phyloP scores from a whole-genome alignment of 2,888 invertebrate species.

The Caenorhabditis sp. region DNA sequence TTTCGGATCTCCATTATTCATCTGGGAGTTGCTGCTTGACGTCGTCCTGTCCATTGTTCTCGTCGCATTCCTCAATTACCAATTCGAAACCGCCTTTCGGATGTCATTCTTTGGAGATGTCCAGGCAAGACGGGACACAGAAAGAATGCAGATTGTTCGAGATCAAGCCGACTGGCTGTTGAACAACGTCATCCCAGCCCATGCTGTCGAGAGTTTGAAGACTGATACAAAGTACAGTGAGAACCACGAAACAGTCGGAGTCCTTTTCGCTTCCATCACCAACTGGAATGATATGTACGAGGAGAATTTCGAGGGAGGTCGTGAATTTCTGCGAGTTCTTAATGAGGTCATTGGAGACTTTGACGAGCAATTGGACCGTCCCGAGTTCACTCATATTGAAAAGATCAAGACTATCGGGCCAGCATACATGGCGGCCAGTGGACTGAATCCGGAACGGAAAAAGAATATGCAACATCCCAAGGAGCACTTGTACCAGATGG shows the following conservation, averaged over 20 bases:
- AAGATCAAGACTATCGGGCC: conserved; percentile 91
- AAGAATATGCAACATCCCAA: conserved; percentile 84
- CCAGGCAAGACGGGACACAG: conserved; percentile 92
- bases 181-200: conserved; percentile 96
- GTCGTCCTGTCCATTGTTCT: conserved; percentile 90
- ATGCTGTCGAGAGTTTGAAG: conserved; percentile 94
- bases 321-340: conserved; percentile 94
- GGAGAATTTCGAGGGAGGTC: conserved; percentile 94
- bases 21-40: conserved; percentile 90
- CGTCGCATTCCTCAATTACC: conserved; percentile 94
- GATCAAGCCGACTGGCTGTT: conserved; percentile 97
- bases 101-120: conserved; percentile 94
- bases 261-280: conserved; percentile 96
- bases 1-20: conserved; percentile 75
- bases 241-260: conserved; percentile 83
- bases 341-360: conserved; percentile 96
- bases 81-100: conserved; percentile 94
- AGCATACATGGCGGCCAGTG: conserved; percentile 98
- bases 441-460: conserved; percentile 91
- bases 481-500: conserved; percentile 85
- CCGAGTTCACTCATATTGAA: conserved; percentile 88
- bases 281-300: conserved; percentile 99
- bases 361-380: conserved; percentile 92
- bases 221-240: conserved; percentile 89
- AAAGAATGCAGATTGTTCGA: conserved; percentile 90